Evolutionary conservation across 2,888 invertebrate genomes (phyloP), one percentile per base, ranked within the genome.

Genomic region (Tholera decimalis): DNA sequence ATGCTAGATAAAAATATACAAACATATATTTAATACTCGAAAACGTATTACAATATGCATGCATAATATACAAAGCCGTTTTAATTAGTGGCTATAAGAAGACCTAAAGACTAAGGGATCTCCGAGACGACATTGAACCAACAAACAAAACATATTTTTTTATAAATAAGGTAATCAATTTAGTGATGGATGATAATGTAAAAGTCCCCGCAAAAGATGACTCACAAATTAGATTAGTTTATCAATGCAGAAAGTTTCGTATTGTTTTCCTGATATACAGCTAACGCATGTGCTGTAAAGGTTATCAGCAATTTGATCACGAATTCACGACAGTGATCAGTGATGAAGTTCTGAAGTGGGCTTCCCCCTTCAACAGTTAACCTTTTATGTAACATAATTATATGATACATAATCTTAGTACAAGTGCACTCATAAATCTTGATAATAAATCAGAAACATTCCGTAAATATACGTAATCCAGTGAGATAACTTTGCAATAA

Each of bases 371-470:
- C 15, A 61, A 5, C 18, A 51, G 18, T 33, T 69, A 33, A 69
- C 46, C 39, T 44, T 20, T 18, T 3, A 30, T 18, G 13, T 35
- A 47, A 60, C 22, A 35, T 46, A 30, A 24, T 43, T 46, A 30
- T 24, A 49, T 49, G 35, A 59, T 20, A n/a, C 33, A 41, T 49
- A 9, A 22, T 9, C n/a, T 26, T 9, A 44, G 43, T 70, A n/a
- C 46, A 41, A 24, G 6, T 53, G 69, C 1, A 59, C 60, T 59
- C 15, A 24, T 20, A 44, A 2, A 33, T 51, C 43, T 69, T 26
- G 44, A 37, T 53, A 30, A 43, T 49, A 62, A 61, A 62, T 49
- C 30, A 43, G 33, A 63, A 55, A 39, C 13, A 71, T 43, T 35
- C 37, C 37, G 49, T 44, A n/a, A 43, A 33, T 22, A 33, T 33